phyloP scores from a whole-genome alignment of 1,140 invertebrate genomes.

The Magallana ariakensis region DNA sequence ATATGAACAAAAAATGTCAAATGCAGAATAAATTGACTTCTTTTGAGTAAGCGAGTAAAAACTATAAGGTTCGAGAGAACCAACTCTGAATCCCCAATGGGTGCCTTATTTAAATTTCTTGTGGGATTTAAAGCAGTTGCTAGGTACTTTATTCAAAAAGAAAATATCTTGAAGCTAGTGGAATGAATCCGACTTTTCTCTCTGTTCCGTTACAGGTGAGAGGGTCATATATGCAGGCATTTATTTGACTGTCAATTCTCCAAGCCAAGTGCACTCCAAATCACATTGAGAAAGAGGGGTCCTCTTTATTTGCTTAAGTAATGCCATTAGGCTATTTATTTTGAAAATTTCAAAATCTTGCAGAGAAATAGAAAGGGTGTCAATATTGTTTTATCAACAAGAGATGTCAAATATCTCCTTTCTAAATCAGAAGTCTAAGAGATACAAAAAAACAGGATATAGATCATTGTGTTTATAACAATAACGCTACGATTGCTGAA shows the following conservation, averaged over 20 bases:
- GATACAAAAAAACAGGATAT: background rate
- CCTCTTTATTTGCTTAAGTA: background rate
- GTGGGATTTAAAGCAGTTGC: constrained; percentile 18
- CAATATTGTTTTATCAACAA: constrained; percentile 35
- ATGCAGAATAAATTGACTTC: too few species aligned
- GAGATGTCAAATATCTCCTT: constrained; percentile 4
- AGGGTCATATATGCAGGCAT: background rate
- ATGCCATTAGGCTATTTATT: constrained; percentile 31
- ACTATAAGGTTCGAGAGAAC: too few species aligned
- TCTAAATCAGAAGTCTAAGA: background rate
- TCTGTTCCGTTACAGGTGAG: constrained; percentile 11
- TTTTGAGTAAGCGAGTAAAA: too few species aligned
- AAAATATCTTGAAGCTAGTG: constrained; percentile 19
- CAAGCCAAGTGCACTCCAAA: background rate
- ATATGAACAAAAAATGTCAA: too few species aligned
- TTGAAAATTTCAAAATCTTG: background rate
- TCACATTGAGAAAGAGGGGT: background rate
- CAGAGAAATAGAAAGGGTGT: constrained; percentile 18
- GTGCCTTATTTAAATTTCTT: constrained; percentile 21
- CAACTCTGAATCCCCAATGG: background rate
- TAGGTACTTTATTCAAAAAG: constrained; percentile 26
- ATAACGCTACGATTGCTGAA: background rate
- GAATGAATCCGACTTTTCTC: constrained; percentile 11
- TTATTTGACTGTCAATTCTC: constrained; percentile 19
- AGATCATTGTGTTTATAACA: background rate